Evolutionary conservation across 1,140 invertebrate genomes (phyloP).

Genomic region (Drosophila mojavensis): DNA sequence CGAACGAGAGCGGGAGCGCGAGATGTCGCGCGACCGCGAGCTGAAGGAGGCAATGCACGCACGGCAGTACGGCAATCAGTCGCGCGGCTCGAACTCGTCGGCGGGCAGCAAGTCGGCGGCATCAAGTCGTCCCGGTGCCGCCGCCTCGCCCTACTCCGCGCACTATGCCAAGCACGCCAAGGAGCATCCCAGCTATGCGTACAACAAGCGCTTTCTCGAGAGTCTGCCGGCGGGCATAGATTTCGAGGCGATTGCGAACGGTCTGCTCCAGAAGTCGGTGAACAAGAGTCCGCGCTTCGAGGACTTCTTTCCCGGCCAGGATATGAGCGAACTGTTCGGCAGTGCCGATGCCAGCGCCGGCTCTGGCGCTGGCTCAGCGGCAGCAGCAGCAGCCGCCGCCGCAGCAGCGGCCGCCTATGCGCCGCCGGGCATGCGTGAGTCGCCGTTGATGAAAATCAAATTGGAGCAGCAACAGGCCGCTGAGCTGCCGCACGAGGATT

Average conservation of each 20-base stretch:
- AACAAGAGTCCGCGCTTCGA: constrained; percentile 84
- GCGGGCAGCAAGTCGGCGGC: constrained; percentile 45
- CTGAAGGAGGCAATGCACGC: constrained; percentile 70
- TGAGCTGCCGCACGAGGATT: constrained; percentile 80
- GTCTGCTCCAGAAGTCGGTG: constrained; percentile 77
- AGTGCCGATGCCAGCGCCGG: constrained; percentile 86
- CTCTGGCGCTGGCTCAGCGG: constrained; percentile 86
- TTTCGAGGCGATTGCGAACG: constrained; percentile 79
- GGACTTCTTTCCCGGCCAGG: constrained; percentile 85
- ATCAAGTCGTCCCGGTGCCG: constrained; percentile 19
- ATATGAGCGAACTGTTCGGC: constrained; percentile 87
- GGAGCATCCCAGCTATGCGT: constrained; percentile 68
- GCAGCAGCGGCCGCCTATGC: constrained; percentile 63
- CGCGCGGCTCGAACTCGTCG: constrained; percentile 67
- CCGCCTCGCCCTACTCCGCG: constrained; percentile 18
- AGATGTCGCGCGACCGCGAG: constrained; percentile 68
- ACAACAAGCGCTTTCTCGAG: constrained; percentile 78
- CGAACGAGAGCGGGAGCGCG: constrained; percentile 67
- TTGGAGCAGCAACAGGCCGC: constrained; percentile 77
- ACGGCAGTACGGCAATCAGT: constrained; percentile 76
- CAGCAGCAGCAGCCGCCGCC: constrained; percentile 55
- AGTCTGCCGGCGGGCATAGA: constrained; percentile 79
- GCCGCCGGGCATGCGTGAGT: constrained; percentile 54
- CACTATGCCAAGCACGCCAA: constrained; percentile 70
- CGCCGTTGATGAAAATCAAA: constrained; percentile 81